Evolutionary conservation across 2,113 vertebrate genomes (phyloP), one percentile per base, ranked within the genome.

Genomic region (Bufo bufo): DNA sequence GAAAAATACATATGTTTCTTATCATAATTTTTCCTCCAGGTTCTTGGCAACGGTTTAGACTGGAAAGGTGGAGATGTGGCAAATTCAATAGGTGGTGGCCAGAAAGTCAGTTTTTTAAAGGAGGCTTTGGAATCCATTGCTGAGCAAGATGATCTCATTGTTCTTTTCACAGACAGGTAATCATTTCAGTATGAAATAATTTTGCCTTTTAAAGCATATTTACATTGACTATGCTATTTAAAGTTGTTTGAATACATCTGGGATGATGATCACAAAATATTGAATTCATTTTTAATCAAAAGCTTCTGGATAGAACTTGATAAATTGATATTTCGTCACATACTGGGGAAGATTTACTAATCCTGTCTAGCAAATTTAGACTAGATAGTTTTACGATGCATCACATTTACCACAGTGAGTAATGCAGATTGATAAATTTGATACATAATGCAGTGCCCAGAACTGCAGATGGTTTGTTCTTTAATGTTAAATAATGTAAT

Each of bases 41-140:
- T 99, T 74, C 92, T 99, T 92, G 98, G 98, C 71, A 96, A 95
- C 96, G 97, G 96, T 89, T 95, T 97, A 72, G 91, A 95, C 3
- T 99, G 98, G 98, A 97, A 94, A 91, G 97, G 98, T 23, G 97
- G 98, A 1, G 95, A 97, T 13, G 94, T 96, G 59, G 93, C 96
- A 11, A 95, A 91, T n/a, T 96, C 96, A 9, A 98, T 99, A 72
- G 98, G 98, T 0, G 98, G 98, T 77, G 98, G 98, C 33, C 98
- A 99, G 90, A 99, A 99, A 91, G 97, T 99, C 86, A 95, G 97
- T 81, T 93, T 99, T 89, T 93, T 99, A 93, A 99, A 98, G 90
- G 96, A 97, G 91, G 95, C 93, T 90, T 94, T 99, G 95, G 92
- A 93, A 87, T 91, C 84, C 10, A 91, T 97, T 43, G 94, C 95